These are phyloP conservation scores for Hystrix cristata DNA, from an alignment of 2,113 vertebrate species.

Conservation along the genomic window DNA sequence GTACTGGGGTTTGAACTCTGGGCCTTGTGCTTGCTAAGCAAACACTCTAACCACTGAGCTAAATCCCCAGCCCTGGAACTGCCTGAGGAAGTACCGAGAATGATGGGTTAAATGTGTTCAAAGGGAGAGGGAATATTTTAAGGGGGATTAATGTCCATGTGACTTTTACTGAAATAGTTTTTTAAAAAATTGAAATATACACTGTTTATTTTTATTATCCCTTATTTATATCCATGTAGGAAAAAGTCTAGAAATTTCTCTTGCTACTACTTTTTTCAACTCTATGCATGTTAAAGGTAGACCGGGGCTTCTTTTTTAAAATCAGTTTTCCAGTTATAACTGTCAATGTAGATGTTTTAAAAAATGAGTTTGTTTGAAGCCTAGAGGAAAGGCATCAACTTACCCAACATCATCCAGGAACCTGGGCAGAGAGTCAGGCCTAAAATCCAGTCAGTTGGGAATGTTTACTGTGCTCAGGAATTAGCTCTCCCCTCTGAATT, in stretches of 20 bases:
- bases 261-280: not conserved
- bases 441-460: not conserved
- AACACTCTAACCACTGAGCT: too few species aligned
- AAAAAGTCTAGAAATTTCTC: not conserved
- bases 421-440: not conserved
- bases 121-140: not conserved
- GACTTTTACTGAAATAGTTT: not conserved
- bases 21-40: too few species aligned
- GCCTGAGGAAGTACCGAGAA: not conserved
- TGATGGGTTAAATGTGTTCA: not conserved
- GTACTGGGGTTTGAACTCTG: too few species aligned
- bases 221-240: not conserved
- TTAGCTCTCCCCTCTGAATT: not conserved
- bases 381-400: not conserved
- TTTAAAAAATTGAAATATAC: not conserved
- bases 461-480: not conserved
- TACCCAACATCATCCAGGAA: not conserved
- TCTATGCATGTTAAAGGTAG: not conserved
- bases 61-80: not conserved
- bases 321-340: not conserved
- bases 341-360: not conserved
- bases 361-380: not conserved
- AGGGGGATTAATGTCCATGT: not conserved
- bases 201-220: not conserved
- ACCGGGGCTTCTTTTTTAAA: not conserved